phyloP scores from a whole-genome alignment of 1,140 invertebrate species.

The Archivesica marissinica region DNA sequence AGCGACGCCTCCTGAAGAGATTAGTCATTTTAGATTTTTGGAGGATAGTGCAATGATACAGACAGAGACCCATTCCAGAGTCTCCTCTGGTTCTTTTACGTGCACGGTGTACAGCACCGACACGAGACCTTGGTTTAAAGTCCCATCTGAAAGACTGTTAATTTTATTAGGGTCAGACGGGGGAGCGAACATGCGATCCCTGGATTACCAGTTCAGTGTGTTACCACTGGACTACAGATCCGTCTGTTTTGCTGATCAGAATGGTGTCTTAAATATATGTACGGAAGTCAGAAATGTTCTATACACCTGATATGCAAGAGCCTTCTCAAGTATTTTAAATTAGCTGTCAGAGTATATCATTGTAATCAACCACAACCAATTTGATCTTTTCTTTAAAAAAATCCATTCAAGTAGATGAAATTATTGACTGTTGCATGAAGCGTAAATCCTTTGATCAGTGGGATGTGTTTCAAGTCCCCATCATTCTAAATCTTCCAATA shows the following conservation, averaged over 20 bases:
- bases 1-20: too few relatives aligned
- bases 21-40: too few relatives aligned
- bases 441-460: slow-evolving; percentile 11
- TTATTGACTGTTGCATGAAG: not conserved
- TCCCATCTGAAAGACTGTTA: too few relatives aligned
- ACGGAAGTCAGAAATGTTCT: not conserved
- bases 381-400: slow-evolving; percentile 14
- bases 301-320: not conserved
- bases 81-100: too few relatives aligned
- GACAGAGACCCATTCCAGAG: too few relatives aligned
- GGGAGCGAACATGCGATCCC: too few relatives aligned
- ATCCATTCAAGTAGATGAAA: slow-evolving; percentile 13
- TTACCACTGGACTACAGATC: too few relatives aligned
- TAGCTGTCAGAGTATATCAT: slow-evolving; percentile 1
- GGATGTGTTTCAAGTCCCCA: not conserved
- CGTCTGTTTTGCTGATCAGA: not conserved
- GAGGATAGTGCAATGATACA: too few relatives aligned
- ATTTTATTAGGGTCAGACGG: too few relatives aligned
- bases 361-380: slow-evolving; percentile 3
- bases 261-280: not conserved
- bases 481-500: not conserved
- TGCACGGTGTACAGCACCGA: too few relatives aligned
- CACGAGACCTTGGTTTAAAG: too few relatives aligned
- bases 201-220: too few relatives aligned
- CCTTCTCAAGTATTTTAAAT: slow-evolving; percentile 12